phyloP scores from a whole-genome alignment of 1,140 invertebrate genomes.

The Heliconius eleuchia region DNA sequence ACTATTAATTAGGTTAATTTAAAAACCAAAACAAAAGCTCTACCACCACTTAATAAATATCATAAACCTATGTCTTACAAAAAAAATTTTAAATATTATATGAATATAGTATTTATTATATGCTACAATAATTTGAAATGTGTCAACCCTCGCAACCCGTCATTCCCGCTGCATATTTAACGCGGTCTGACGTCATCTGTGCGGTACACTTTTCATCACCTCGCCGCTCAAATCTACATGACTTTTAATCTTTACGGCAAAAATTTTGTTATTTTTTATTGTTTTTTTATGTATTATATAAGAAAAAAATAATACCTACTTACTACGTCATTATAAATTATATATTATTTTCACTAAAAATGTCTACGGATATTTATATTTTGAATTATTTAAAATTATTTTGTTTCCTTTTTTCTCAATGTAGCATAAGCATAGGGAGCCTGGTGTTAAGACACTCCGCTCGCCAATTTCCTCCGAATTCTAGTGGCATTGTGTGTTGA shows the following conservation, averaged over 20 bases:
- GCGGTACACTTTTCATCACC: constrained; percentile 35
- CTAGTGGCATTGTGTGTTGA: too few relatives aligned
- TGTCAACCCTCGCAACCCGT: constrained; percentile 46
- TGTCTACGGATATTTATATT: too few relatives aligned
- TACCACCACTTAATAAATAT: neutral
- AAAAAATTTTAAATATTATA: neutral
- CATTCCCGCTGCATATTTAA: constrained; percentile 57
- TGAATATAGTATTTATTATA: neutral
- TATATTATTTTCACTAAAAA: too few relatives aligned
- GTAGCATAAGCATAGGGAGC: too few relatives aligned
- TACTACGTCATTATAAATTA: too few relatives aligned
- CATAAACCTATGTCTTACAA: neutral
- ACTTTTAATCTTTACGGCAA: constrained; percentile 25
- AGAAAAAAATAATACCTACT: neutral
- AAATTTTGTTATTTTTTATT: neutral
- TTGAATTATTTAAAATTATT: too few relatives aligned
- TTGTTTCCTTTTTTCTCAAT: too few relatives aligned
- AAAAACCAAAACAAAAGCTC: too few relatives aligned
- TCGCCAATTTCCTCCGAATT: too few relatives aligned
- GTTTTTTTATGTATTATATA: neutral
- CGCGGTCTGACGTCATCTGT: constrained; percentile 55
- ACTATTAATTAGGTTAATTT: too few relatives aligned
- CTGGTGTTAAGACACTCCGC: too few relatives aligned
- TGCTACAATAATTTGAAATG: constrained; percentile 8
- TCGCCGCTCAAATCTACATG: constrained; percentile 23